These are phyloP conservation scores for Lampris incognitus DNA, from an alignment of 2,113 vertebrate species.

Conservation along the genomic window DNA sequence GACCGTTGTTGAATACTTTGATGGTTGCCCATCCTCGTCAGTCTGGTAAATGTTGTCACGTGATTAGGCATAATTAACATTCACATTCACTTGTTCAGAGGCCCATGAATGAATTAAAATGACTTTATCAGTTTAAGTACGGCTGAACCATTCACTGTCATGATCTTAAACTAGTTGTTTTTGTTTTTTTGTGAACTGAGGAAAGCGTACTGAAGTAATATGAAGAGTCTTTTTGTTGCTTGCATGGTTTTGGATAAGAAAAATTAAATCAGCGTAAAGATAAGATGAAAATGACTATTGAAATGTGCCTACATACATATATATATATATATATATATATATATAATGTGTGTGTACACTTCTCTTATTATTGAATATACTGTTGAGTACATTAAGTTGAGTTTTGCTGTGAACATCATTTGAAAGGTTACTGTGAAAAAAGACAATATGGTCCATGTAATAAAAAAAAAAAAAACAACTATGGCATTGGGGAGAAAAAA, in stretches of 20 bases:
- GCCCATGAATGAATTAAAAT: background rate
- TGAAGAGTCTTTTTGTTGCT: slow-evolving; percentile 18
- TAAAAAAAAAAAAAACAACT: background rate
- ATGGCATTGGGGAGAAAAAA: slow-evolving; percentile 1
- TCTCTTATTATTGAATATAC: too few relatives aligned
- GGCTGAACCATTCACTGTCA: background rate
- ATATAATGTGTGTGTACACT: too few relatives aligned
- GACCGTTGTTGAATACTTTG: background rate
- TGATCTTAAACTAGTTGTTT: background rate
- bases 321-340: too few relatives aligned
- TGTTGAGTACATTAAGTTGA: background rate
- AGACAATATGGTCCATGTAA: slow-evolving; percentile 4
- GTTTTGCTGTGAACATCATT: background rate
- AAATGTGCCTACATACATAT: background rate
- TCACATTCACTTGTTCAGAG: background rate
- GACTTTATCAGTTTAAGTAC: background rate
- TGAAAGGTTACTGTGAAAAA: background rate
- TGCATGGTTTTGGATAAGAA: slow-evolving; percentile 54
- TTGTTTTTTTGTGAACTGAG: background rate
- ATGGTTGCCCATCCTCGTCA: background rate
- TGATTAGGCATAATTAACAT: background rate
- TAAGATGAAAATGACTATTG: background rate
- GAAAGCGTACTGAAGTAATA: slow-evolving; percentile 8
- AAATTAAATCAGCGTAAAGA: background rate
- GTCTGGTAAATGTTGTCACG: background rate